Evolutionary conservation across 2,797 vertebrate genomes (phyloP).

Genomic region (Melopsittacus undulatus): DNA sequence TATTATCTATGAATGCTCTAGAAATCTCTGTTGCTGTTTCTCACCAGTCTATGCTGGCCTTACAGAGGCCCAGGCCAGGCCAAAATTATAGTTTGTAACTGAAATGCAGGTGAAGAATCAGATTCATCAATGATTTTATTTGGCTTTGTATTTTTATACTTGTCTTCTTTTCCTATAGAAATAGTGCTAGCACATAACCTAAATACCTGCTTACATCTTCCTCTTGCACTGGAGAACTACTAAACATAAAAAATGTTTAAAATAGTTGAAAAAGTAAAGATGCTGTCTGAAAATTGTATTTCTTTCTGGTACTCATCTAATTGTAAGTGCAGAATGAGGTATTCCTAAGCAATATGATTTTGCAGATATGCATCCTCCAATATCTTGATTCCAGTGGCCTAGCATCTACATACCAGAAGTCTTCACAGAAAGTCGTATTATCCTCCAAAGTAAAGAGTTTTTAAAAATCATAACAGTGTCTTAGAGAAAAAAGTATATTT

Average conservation of each 20-base stretch:
- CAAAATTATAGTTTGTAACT: neutral
- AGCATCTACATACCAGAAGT: fast-evolving
- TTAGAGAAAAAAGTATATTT: no score
- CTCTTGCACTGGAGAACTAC: neutral
- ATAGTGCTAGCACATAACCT: neutral
- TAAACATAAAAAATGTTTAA: neutral
- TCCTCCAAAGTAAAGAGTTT: no score
- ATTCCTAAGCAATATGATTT: neutral
- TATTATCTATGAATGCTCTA: neutral
- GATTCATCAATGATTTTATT: neutral
- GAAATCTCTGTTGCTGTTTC: neutral
- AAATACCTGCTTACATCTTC: neutral
- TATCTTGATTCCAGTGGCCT: neutral
- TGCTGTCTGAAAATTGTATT: neutral
- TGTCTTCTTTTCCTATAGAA: neutral
- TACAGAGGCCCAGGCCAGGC: neutral
- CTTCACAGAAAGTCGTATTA: no score
- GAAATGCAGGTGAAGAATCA: neutral
- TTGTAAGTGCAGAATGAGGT: neutral
- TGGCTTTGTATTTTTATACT: neutral
- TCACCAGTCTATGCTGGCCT: neutral
- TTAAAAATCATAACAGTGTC: no score
- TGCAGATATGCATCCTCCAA: neutral
- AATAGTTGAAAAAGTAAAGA: neutral
- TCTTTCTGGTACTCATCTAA: neutral